Conservation (phyloP, 2,888 invertebrate genomes). For the Leucophenga maculata region DNA sequence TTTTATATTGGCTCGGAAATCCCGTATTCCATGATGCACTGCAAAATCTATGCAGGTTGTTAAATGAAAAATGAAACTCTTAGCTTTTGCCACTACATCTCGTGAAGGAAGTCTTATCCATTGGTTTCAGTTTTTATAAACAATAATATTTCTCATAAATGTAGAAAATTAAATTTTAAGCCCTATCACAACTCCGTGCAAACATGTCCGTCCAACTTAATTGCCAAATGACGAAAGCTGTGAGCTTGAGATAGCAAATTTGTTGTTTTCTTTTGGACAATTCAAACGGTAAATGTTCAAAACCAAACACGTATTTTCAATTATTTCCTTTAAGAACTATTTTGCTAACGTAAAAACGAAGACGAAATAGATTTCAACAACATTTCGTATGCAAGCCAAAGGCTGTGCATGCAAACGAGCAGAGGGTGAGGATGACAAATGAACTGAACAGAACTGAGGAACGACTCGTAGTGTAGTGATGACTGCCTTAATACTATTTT, state of each 20-base stretch:
- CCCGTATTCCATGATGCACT: too few species aligned
- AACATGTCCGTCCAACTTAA: too few species aligned
- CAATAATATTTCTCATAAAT: too few species aligned
- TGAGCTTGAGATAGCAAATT: background rate
- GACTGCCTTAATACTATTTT: slow-evolving; percentile 1
- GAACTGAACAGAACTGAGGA: background rate
- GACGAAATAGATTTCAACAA: slow-evolving; percentile 41
- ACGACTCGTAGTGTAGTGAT: background rate
- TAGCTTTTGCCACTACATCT: too few species aligned
- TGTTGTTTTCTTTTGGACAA: slow-evolving; percentile 40
- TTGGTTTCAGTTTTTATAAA: too few species aligned
- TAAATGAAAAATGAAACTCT: too few species aligned
- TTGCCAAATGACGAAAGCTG: too few species aligned
- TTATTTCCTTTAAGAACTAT: slow-evolving; percentile 54
- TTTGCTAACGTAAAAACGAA: slow-evolving; percentile 46
- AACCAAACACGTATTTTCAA: slow-evolving; percentile 68
- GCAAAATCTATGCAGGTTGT: too few species aligned
- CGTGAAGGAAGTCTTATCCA: too few species aligned
- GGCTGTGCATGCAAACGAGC: slow-evolving; percentile 1
- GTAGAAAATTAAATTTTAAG: too few species aligned
- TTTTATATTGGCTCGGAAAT: too few species aligned
- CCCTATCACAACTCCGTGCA: too few species aligned
- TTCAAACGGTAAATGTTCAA: slow-evolving; percentile 55
- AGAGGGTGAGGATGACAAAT: background rate
- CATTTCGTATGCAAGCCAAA: slow-evolving; percentile 60